A percentile compares a stretch with the other conserved stretches of the same genome.
These are phyloP conservation scores for Apocheima hispidaria DNA, from an alignment of 2,888 invertebrate genomes.

Conservation along the genomic window DNA sequence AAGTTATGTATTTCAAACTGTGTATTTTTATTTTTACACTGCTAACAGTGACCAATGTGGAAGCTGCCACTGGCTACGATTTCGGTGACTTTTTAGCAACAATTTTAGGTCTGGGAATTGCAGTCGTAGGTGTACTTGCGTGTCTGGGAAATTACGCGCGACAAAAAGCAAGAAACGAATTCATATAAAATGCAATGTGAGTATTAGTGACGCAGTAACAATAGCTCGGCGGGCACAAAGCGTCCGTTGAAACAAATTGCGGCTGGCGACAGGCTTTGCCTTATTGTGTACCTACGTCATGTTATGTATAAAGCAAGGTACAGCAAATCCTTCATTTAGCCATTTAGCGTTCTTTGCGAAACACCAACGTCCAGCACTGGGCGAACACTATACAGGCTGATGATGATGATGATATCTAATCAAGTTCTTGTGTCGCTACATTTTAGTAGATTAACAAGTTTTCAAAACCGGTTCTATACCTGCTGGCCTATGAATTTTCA, in stretches of 20 bases:
- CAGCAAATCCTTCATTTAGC: too few species aligned
- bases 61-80: slow-evolving; percentile 86
- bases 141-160: slow-evolving; percentile 90
- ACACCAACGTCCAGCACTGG: neutral
- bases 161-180: slow-evolving; percentile 84
- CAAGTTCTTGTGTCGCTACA: neutral
- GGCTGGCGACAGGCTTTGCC: neutral
- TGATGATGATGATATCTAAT: neutral
- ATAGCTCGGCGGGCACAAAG: neutral
- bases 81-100: slow-evolving; percentile 89
- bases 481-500: neutral
- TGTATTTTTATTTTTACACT: slow-evolving; percentile 69
- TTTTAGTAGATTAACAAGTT: neutral
- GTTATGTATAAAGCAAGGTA: too few species aligned
- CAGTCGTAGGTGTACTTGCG: slow-evolving; percentile 87
- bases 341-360: too few species aligned
- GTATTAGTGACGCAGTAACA: slow-evolving; percentile 38
- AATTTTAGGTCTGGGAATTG: slow-evolving; percentile 86
- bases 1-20: slow-evolving; percentile 70
- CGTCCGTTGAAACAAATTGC: neutral
- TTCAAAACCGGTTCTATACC: slow-evolving; percentile 13
- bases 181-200: slow-evolving; percentile 68
- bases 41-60: slow-evolving; percentile 72
- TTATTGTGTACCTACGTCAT: neutral
- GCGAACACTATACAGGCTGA: neutral